A percentile compares a stretch with the other conserved stretches of the same genome.
Evolutionary conservation across 2,888 invertebrate species (phyloP).

Genomic region (Perdita meconis): DNA sequence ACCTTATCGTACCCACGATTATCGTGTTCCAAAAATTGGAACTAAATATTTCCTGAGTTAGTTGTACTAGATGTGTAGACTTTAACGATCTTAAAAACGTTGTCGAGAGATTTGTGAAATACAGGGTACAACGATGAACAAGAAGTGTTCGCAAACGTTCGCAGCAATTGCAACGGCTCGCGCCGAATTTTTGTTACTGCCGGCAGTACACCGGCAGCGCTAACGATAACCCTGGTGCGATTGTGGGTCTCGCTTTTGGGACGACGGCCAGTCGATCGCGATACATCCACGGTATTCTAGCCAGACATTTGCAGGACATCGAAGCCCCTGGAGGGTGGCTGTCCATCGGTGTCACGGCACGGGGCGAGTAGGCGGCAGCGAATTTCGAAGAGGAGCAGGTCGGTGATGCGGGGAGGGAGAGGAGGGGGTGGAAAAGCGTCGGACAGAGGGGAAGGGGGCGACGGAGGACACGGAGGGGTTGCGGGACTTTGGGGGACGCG

Average conservation of each 20-base stretch:
- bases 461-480: conserved; percentile 67
- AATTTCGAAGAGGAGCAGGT: conserved; percentile 59
- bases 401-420: conserved; percentile 23
- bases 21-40: neutral
- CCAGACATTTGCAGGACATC: conserved; percentile 70
- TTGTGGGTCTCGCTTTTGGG: conserved; percentile 58
- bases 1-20: neutral
- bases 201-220: conserved; percentile 14
- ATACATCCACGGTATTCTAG: conserved; percentile 56
- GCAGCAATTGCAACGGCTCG: conserved; percentile 18
- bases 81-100: no score
- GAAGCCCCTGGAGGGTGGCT: conserved; percentile 70
- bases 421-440: conserved; percentile 59
- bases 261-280: conserved; percentile 57
- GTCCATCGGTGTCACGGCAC: conserved; percentile 69
- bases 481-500: conserved; percentile 75
- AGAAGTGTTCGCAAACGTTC: conserved; percentile 23
- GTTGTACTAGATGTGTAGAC: no score
- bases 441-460: conserved; percentile 37
- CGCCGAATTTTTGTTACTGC: conserved; percentile 55
- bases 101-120: no score
- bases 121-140: no score
- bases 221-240: conserved; percentile 55
- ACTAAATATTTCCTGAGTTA: neutral
- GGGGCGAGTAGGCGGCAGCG: conserved; percentile 60